phyloP scores from a whole-genome alignment of 53 echinoderm and acorn worm genomes.

The Actinopyga echinites region DNA sequence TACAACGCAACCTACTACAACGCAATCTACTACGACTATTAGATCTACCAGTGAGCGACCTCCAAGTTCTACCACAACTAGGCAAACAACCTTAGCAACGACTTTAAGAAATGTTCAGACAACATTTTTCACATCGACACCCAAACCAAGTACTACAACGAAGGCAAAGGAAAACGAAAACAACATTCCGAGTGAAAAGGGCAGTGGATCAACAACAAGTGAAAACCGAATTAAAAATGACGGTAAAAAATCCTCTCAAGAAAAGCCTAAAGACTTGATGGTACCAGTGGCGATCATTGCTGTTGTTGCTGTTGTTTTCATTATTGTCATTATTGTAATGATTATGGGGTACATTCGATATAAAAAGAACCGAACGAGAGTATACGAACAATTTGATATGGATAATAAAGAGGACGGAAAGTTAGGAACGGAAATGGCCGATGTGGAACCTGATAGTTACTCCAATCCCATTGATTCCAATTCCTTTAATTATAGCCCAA shows the following conservation, averaged over 20 bases:
- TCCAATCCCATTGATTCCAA: not conserved
- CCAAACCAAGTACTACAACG: not conserved
- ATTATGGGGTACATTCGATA: not conserved
- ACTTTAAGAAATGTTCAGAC: not conserved
- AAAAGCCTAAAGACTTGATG: not conserved
- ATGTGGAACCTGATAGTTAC: not conserved
- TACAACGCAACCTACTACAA: constrained; percentile 8
- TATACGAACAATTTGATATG: constrained; percentile 49
- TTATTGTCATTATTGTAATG: not conserved
- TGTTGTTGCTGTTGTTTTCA: not conserved
- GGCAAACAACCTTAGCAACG: not conserved
- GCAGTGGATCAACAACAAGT: not conserved
- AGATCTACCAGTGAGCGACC: not conserved
- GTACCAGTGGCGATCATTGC: constrained; percentile 22
- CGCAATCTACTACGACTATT: constrained; percentile 8
- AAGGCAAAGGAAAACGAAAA: not conserved
- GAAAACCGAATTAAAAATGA: not conserved
- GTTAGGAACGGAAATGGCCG: not conserved
- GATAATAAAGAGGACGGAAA: constrained; percentile 14
- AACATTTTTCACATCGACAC: not conserved
- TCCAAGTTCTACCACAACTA: not conserved
- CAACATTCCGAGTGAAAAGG: not conserved
- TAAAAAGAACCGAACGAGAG: not conserved
- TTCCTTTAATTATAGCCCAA: constrained; percentile 39
- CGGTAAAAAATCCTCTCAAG: not conserved